Conservation (phyloP, 2,797 vertebrate genomes). For the Mycteria americana region DNA sequence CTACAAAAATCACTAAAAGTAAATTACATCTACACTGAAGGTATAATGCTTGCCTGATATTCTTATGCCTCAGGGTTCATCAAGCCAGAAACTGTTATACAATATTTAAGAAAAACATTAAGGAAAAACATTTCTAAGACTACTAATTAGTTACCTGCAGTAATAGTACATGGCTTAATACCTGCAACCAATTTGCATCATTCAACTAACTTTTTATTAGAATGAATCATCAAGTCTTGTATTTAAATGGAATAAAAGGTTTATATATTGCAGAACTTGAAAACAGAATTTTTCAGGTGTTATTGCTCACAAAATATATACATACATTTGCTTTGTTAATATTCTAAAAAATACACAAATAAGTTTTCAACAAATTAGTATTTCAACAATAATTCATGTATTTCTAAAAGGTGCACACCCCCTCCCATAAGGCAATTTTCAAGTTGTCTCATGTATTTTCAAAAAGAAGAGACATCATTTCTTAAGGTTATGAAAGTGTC, state of each 20-base stretch:
- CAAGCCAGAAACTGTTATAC: neutral
- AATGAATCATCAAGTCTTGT: neutral
- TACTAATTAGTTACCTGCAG: conserved; percentile 23
- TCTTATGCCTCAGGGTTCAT: neutral
- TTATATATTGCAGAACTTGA: neutral
- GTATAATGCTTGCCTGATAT: neutral
- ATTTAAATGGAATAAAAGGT: neutral
- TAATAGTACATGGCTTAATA: conserved; percentile 6
- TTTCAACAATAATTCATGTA: neutral
- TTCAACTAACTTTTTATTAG: neutral
- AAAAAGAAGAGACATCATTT: neutral
- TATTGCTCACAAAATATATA: neutral
- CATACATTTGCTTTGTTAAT: neutral
- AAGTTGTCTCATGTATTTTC: neutral
- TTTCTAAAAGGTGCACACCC: neutral
- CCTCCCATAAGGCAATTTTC: accelerated
- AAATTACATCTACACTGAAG: neutral
- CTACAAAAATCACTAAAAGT: neutral
- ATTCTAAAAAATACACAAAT: neutral
- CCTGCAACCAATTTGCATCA: neutral
- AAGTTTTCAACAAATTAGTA: neutral
- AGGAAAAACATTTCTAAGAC: neutral
- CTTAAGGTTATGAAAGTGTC: neutral
- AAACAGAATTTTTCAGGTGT: neutral
- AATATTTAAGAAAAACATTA: neutral